Evolutionary conservation across 2,888 invertebrate genomes (phyloP), one percentile per base, ranked within the genome.

Genomic region (Stenichneumon culpator): DNA sequence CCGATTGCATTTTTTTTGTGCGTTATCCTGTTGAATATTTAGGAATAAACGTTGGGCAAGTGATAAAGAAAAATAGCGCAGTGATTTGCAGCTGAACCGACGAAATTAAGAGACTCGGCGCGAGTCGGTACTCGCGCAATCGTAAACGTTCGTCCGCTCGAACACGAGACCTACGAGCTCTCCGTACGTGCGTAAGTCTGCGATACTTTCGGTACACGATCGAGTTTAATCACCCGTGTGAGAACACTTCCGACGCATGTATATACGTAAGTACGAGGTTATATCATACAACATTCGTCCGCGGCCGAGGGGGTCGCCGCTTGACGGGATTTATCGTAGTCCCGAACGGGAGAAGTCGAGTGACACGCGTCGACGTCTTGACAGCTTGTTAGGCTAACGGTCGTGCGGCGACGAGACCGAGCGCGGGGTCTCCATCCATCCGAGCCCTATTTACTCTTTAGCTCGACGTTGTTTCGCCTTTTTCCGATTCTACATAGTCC

Each of bases 301-400:
- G 73, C 72, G 87, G 89, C 86, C 44, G 73, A n/a, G 73, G 73
- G 14, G 54, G 14, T 54, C 77, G 80, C 54, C 70, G 77, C 79
- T 72, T 67, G 84, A 57, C 78, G 65, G 86, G 85, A 86, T 88
- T 83, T 88, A 88, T 88, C 84, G 74, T 82, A 82, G 83, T 85
- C 79, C 68, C 85, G 85, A 90, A 89, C 88, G 90, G 44, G 44
- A 92, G 92, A 91, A 90, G 90, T 89, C 90, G 92, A 93, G 92
- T 93, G 93, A 93, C 93, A 93, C 92, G 93, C 93, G 93, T 89
- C 93, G 93, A 93, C 93, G 93, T 93, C 93, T 93, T 93, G 93
- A 93, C 93, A 93, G 93, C 93, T 93, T 93, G 93, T 93, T 93
- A 93, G 84, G 75, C 79, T 82, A 84, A 84, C 83, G 82, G 78